phyloP scores from a whole-genome alignment of 2,888 invertebrate genomes.

The Eupithecia vulgata region DNA sequence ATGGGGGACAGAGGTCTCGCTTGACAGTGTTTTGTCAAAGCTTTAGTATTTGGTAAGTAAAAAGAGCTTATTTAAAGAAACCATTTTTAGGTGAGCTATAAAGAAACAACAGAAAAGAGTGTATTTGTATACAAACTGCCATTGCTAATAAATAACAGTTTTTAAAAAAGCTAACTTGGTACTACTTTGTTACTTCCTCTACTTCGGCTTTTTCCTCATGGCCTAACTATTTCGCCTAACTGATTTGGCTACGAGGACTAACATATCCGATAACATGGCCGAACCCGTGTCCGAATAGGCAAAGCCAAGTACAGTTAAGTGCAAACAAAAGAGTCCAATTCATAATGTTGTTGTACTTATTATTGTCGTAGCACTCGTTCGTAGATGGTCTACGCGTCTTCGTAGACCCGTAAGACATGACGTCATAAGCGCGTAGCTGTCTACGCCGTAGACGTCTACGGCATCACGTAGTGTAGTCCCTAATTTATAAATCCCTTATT shows the following conservation, averaged over 20 bases:
- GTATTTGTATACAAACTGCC: not conserved
- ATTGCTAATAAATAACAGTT: not conserved
- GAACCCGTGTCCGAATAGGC: too few species aligned
- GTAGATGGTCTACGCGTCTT: not conserved
- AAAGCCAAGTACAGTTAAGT: too few species aligned
- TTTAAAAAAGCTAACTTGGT: too few species aligned
- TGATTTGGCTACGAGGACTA: too few species aligned
- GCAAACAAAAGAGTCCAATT: too few species aligned
- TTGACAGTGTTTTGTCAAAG: not conserved
- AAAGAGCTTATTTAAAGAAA: too few species aligned
- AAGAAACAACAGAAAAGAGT: not conserved
- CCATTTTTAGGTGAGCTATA: not conserved
- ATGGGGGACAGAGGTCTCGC: not conserved
- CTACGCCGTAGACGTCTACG: not conserved
- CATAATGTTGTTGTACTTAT: too few species aligned
- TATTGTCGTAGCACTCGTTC: not conserved
- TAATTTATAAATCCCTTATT: not conserved
- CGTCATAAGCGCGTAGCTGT: not conserved
- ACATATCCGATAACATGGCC: too few species aligned
- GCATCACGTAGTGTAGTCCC: not conserved
- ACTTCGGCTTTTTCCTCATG: too few species aligned
- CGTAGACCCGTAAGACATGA: constrained; percentile 16
- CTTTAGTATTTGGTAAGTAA: not conserved
- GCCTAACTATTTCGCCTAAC: too few species aligned
- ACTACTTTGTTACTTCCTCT: too few species aligned